A percentile compares a stretch with the other conserved stretches of the same genome.
These are phyloP conservation scores for Orycteropus afer DNA, from an alignment of 2,113 vertebrate species.

Conservation along the genomic window DNA sequence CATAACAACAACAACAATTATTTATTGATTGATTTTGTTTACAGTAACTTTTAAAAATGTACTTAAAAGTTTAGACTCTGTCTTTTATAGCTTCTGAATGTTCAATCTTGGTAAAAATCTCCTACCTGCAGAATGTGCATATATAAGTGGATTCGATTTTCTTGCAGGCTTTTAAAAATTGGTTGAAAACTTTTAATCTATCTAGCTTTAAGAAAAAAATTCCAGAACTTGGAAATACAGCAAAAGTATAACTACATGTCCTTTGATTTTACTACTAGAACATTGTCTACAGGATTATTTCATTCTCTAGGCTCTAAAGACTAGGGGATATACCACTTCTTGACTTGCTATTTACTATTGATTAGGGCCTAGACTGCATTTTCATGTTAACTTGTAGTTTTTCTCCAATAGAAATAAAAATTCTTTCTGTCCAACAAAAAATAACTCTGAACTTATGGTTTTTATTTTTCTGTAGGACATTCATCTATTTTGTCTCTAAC, in stretches of 20 bases:
- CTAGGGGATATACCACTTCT: neutral
- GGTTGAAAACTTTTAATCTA: neutral
- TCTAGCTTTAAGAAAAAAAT: neutral
- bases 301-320: neutral
- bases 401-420: neutral
- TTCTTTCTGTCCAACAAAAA: slow-evolving; percentile 18
- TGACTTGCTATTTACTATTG: neutral
- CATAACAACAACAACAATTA: neutral
- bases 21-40: slow-evolving; percentile 1
- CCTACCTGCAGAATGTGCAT: neutral
- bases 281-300: neutral
- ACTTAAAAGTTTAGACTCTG: neutral
- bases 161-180: neutral
- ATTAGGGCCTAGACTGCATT: neutral
- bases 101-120: neutral
- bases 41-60: neutral
- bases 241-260: neutral
- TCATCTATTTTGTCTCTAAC: neutral
- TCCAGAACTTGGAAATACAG: neutral
- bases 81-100: neutral
- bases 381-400: neutral
- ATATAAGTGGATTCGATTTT: neutral
- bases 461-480: neutral
- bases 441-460: neutral
- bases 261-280: neutral